Base-by-base conservation (phyloP, 2,888 invertebrate genomes). In the Lydus trimaculatus region DNA sequence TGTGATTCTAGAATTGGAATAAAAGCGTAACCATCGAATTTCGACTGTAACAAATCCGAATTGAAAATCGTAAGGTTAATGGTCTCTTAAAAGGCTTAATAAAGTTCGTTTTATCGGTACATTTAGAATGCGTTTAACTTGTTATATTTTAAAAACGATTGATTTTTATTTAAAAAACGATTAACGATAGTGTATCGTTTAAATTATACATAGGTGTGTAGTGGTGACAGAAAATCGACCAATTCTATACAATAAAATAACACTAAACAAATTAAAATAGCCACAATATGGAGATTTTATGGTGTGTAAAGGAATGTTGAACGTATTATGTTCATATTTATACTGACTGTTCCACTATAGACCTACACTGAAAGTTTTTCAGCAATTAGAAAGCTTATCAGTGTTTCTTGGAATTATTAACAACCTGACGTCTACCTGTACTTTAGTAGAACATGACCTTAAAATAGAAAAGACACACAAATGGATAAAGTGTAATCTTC, bases 231-330 rank as follows among this genome's bases (percentile, higher is more conserved):
- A 70, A 64, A 61, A 58, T 64, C 62, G 33, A 61, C 23, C 63
- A 43, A 20, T 48, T 67, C 61, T 58, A n/a, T n/a, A 69, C 71
- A 75, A 73, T 73, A 72, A 72, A 73, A 70, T 70, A 72, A 65
- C 66, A 67, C 67, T 63, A 64, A 52, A 58, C 31, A 69, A 59
- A 65, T 58, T 39, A 67, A 64, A 31, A 52, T 61, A 48, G 48
- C 48, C 9, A 23, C 20, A 48, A 23, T 23, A 20, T 23, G 43
- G 43, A 11, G 48, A 20, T 48, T 48, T 48, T 48, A 48, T 48
- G 48, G 20, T 20, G 48, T 20, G 48, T 48, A 20, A 48, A 48
- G 11, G 48, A 48, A 48, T 48, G 48, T 48, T 43, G 39, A 43
- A 17, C 8, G 36, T 13, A 13, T 36, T 36, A 6, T 36, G 13